phyloP scores from a whole-genome alignment of 2,113 vertebrate species.

The Sinocyclocheilus rhinocerous region DNA sequence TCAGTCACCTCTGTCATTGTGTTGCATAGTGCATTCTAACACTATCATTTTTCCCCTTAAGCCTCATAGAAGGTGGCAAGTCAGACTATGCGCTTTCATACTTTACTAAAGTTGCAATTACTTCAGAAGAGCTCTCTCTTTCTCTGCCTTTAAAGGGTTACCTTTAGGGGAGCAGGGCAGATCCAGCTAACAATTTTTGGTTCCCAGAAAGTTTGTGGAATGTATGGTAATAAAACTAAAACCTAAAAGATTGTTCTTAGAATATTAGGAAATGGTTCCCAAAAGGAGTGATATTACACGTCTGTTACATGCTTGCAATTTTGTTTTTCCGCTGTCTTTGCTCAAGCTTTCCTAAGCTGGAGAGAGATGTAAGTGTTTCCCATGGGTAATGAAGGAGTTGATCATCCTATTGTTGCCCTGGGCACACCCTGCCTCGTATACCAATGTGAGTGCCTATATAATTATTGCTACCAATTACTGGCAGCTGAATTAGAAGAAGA shows the following conservation, averaged over 20 bases:
- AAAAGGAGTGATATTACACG: neutral
- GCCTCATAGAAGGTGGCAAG: slow-evolving; percentile 7
- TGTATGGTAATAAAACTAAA: neutral
- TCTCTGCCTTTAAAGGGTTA: neutral
- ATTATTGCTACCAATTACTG: slow-evolving; percentile 33
- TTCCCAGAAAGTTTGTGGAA: too few species aligned
- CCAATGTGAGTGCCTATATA: slow-evolving; percentile 13
- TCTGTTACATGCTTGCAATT: neutral
- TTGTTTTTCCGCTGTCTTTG: neutral
- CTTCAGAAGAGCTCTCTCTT: neutral
- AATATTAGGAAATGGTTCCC: neutral
- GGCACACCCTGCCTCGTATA: slow-evolving; percentile 12
- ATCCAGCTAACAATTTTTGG: neutral
- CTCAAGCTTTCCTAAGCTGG: neutral
- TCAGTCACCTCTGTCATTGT: slow-evolving; percentile 3
- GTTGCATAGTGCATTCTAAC: slow-evolving; percentile 1
- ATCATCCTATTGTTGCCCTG: slow-evolving; percentile 4
- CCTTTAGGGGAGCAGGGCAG: neutral
- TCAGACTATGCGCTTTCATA: neutral
- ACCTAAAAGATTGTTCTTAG: neutral
- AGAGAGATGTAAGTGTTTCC: slow-evolving; percentile 11
- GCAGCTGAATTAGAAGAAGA: slow-evolving; percentile 2
- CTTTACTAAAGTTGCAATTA: neutral
- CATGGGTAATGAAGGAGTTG: slow-evolving; percentile 12
- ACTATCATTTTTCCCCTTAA: neutral